Evolutionary conservation across 2,888 invertebrate species (phyloP), one percentile per base, ranked within the genome.

Genomic region (Scelioninae gen. 2): DNA sequence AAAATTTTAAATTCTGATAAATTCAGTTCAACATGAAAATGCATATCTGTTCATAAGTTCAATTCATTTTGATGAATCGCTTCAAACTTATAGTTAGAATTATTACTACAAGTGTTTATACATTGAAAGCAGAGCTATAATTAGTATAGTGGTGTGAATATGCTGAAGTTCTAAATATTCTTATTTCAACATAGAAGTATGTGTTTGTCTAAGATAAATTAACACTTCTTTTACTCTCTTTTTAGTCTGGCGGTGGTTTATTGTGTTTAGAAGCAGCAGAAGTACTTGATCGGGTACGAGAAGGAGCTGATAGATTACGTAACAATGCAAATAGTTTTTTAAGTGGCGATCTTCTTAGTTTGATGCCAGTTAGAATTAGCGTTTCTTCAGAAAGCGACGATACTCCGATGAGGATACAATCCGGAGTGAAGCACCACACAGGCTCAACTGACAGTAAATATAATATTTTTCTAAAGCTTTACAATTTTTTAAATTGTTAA

Each of bases 291-390:
- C 90, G 91, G 82, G 90, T 91, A 84, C 88, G 91, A 15, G 91
- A 91, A 83, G 91, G 91, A 41, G 90, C 91, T 5, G 94, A 93
- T 79, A 90, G 92, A 84, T 88, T 92, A 78, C 90, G 92, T 71
- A 94, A 94, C 86, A 94, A 92, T 83, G 92, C 93, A 46, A 94
- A 94, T 86, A 93, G 91, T 84, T 91, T 93, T 82, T 88, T 93
- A 39, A 92, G 93, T 35, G 91, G 92, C 53, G 93, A 93, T 82
- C 88, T 91, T 79, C 87, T 90, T 50, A 89, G 90, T 68, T 85
- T 90, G 80, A 90, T 91, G 75, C 88, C 89, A 84, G 85, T 88
- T 86, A 79, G 89, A 74, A 86, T 86, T 73, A 85, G 83, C 64
- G 85, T 86, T 10, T 84, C 86, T 3, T 84, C 85, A 31, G 86